Evolutionary conservation across 2,113 vertebrate genomes (phyloP).

Genomic region (Geothlypis trichas): DNA sequence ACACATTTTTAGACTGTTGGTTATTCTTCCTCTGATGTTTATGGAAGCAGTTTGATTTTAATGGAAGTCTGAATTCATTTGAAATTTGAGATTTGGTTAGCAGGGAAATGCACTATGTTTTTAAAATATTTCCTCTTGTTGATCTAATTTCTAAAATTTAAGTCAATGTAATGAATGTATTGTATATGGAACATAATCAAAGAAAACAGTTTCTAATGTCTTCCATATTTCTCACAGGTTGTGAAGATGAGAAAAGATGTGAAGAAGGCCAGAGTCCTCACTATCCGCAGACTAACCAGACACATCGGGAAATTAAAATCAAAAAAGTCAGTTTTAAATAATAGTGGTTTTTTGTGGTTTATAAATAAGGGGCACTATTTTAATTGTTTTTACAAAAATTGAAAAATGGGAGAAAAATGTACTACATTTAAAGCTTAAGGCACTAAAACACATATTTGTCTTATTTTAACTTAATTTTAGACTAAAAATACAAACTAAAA

Average conservation of each 20-base stretch:
- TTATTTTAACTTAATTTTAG: background rate
- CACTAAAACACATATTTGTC: background rate
- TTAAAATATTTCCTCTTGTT: background rate
- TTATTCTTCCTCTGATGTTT: slow-evolving; percentile 40
- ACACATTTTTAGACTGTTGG: slow-evolving; percentile 31
- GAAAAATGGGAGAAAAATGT: background rate
- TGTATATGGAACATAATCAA: background rate
- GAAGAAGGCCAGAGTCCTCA: slow-evolving; percentile 85
- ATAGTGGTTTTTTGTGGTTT: background rate
- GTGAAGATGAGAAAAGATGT: slow-evolving; percentile 96
- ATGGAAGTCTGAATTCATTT: background rate
- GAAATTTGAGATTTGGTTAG: background rate
- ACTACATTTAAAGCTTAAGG: background rate
- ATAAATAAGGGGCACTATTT: background rate
- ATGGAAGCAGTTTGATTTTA: slow-evolving; percentile 31
- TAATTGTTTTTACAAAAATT: background rate
- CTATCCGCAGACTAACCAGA: slow-evolving; percentile 87
- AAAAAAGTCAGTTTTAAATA: slow-evolving; percentile 81
- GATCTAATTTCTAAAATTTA: background rate
- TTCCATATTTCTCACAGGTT: slow-evolving; percentile 80
- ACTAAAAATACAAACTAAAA: background rate
- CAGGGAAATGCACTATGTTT: background rate
- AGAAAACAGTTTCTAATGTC: background rate
- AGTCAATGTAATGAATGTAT: background rate
- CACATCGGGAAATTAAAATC: slow-evolving; percentile 83